These are phyloP conservation scores for Smithornis capensis DNA, from an alignment of 2,113 vertebrate species.

Conservation along the genomic window DNA sequence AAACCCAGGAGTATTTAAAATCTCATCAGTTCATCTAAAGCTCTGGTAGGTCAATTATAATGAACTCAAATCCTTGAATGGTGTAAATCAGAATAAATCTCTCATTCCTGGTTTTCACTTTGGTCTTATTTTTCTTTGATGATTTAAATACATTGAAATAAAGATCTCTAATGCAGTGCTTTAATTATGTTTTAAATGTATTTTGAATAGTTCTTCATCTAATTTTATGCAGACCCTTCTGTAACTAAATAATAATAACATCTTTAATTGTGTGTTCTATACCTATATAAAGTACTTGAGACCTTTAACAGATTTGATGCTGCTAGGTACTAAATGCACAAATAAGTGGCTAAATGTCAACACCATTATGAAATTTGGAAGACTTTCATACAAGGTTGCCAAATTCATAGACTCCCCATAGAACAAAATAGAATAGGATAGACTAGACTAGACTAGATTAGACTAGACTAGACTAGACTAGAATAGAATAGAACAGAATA, in stretches of 20 bases:
- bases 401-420: background rate
- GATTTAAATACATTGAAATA: background rate
- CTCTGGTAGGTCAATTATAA: slow-evolving; percentile 22
- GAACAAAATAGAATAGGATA: background rate
- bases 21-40: slow-evolving; percentile 12
- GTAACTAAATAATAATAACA: background rate
- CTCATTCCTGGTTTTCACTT: background rate
- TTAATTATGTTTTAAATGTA: background rate
- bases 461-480: background rate
- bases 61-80: background rate
- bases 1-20: slow-evolving; percentile 19
- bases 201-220: background rate
- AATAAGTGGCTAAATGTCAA: background rate
- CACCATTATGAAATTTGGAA: background rate
- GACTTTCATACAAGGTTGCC: background rate
- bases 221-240: background rate
- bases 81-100: background rate
- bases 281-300: background rate
- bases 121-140: background rate
- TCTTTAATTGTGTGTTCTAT: background rate
- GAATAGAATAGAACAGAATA: background rate
- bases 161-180: background rate
- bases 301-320: background rate
- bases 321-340: background rate
- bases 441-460: background rate